These are phyloP conservation scores for Anas flavirostris DNA, from an alignment of 2,797 vertebrate species.

Conservation along the genomic window DNA sequence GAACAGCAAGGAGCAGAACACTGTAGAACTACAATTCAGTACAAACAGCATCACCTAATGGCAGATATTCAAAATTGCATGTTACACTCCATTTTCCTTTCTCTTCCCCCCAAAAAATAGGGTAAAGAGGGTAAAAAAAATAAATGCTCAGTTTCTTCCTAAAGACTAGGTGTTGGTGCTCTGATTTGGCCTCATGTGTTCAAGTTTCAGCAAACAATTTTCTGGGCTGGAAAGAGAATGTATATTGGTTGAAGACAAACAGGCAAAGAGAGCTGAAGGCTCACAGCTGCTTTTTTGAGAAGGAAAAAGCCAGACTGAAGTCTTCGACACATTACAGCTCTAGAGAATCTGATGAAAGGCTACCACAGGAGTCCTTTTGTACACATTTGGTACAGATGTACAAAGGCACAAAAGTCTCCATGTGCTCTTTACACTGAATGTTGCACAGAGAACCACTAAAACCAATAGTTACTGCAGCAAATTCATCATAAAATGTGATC, in stretches of 20 bases:
- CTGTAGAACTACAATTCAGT: neutral
- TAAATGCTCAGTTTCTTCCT: neutral
- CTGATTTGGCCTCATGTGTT: accelerated
- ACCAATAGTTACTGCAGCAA: neutral
- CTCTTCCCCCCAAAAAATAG: neutral
- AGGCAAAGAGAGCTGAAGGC: neutral
- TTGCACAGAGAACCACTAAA: neutral
- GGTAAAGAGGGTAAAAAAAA: neutral
- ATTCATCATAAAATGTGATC: neutral
- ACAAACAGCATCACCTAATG: slow-evolving; percentile 55
- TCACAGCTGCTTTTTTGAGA: neutral
- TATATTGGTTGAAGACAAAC: neutral
- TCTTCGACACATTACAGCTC: neutral
- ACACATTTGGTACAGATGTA: neutral
- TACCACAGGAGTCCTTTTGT: neutral
- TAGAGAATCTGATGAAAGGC: accelerated
- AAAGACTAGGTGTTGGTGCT: neutral
- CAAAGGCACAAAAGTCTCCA: neutral
- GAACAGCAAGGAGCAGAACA: neutral
- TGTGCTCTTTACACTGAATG: neutral
- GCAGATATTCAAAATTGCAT: slow-evolving; percentile 32
- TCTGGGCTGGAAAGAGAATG: neutral
- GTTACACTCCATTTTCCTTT: neutral
- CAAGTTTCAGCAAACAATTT: neutral
- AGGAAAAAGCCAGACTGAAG: neutral